Evolutionary conservation across 2,888 invertebrate genomes (phyloP).

Genomic region (Portevinia maculata): DNA sequence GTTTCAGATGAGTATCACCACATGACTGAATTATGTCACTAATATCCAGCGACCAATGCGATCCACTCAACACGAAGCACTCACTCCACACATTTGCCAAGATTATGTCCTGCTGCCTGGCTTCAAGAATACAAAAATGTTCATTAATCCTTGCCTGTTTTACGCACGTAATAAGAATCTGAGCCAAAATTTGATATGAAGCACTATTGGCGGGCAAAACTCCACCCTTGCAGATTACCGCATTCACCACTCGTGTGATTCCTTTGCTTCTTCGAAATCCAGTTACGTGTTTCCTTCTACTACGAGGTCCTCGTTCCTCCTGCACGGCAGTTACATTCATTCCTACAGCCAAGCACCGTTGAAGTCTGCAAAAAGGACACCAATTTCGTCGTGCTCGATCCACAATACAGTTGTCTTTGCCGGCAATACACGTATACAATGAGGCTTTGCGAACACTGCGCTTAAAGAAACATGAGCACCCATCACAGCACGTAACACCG

Average conservation of each 20-base stretch:
- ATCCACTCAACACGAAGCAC: conserved; percentile 85
- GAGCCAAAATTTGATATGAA: conserved; percentile 85
- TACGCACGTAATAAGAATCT: conserved; percentile 85
- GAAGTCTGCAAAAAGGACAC: conserved; percentile 93
- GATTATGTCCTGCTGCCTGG: conserved; percentile 84
- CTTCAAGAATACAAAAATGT: conserved; percentile 83
- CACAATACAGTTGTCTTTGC: conserved; percentile 88
- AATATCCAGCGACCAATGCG: conserved; percentile 84
- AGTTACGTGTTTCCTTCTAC: conserved; percentile 33
- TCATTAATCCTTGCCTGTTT: conserved; percentile 85
- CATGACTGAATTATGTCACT: conserved; percentile 80
- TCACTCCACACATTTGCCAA: conserved; percentile 85
- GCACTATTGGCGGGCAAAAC: conserved; percentile 76
- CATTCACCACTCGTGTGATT: conserved; percentile 23
- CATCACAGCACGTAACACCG: conserved; percentile 93
- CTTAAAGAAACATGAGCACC: conserved; percentile 95
- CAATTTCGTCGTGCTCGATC: conserved; percentile 93
- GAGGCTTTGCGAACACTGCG: conserved; percentile 90
- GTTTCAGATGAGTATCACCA: conserved; percentile 79
- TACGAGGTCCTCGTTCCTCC: conserved; percentile 91
- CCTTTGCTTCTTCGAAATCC: conserved; percentile 13
- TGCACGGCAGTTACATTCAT: conserved; percentile 94
- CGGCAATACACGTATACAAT: conserved; percentile 90
- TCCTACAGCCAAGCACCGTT: conserved; percentile 89
- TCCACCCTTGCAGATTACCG: conserved; percentile 14